These are phyloP conservation scores for Linyphia triangularis DNA, from an alignment of 2,888 invertebrate species.

Conservation along the genomic window DNA sequence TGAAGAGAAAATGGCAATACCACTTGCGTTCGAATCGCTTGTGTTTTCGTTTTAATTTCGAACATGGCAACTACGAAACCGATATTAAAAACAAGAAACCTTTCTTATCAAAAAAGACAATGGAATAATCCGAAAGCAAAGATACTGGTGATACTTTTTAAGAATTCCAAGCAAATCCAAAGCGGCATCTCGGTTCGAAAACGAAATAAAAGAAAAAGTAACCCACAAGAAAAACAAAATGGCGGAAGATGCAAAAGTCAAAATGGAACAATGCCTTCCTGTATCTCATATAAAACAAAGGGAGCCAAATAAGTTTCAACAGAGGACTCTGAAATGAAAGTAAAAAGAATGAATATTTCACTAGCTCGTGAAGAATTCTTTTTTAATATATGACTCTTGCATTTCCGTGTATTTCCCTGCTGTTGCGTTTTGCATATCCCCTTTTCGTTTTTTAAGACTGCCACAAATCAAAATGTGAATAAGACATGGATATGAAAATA, in stretches of 20 bases:
- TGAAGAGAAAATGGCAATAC: too few relatives aligned
- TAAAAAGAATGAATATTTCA: slow-evolving; percentile 31
- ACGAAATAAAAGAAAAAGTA: slow-evolving; percentile 4
- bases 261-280: slow-evolving; percentile 34
- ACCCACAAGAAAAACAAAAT: too few relatives aligned
- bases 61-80: neutral
- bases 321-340: slow-evolving; percentile 11
- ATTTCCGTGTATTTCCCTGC: neutral
- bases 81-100: neutral
- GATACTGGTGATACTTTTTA: too few relatives aligned
- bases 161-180: neutral
- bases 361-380: neutral
- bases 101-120: neutral
- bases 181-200: neutral
- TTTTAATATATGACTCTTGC: slow-evolving; percentile 42
- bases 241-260: neutral
- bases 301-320: neutral
- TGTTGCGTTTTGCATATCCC: neutral
- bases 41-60: too few relatives aligned
- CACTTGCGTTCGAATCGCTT: too few relatives aligned
- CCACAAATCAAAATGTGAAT: slow-evolving; percentile 21
- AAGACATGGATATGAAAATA: slow-evolving; percentile 2
- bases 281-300: neutral
- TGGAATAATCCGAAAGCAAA: neutral
- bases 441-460: neutral